A percentile compares a stretch with the other conserved stretches of the same genome.
Evolutionary conservation across 1,140 invertebrate species (phyloP).

Genomic region (Trissolcus basalis): DNA sequence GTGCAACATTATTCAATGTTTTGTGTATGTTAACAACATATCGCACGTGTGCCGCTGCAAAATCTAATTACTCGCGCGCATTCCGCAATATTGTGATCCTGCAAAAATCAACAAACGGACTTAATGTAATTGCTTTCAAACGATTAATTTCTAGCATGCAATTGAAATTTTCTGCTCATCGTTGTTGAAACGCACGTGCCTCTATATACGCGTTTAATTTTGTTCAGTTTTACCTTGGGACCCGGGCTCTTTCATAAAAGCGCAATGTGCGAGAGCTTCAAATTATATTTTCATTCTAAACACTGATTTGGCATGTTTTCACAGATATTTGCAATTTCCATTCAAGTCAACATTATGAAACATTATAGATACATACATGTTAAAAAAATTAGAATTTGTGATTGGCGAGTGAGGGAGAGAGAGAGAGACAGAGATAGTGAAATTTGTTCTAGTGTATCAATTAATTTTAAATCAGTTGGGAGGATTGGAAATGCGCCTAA

Average conservation of each 20-base stretch:
- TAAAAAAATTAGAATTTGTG: too few species aligned
- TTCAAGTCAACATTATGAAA: too few species aligned
- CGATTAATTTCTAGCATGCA: conserved; percentile 73
- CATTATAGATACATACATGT: too few species aligned
- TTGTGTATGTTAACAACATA: conserved; percentile 48
- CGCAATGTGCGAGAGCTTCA: too few species aligned
- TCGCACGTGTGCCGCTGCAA: conserved; percentile 42
- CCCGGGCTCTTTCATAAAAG: conserved; percentile 39
- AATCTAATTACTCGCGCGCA: conserved; percentile 59
- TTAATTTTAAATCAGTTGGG: too few species aligned
- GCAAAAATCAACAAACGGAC: conserved; percentile 69
- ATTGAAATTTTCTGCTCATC: conserved; percentile 69
- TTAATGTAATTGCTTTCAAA: conserved; percentile 73
- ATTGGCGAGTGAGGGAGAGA: too few species aligned
- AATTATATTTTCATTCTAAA: too few species aligned
- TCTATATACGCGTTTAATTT: conserved; percentile 45
- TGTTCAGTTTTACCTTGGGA: conserved; percentile 38
- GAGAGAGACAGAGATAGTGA: too few species aligned
- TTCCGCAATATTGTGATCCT: conserved; percentile 69
- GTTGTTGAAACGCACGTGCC: conserved; percentile 51
- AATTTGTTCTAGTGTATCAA: too few species aligned
- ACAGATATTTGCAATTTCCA: too few species aligned
- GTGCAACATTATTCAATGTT: conserved; percentile 49
- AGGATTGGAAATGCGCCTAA: too few species aligned
- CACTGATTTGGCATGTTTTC: too few species aligned